phyloP scores from a whole-genome alignment of 2,797 vertebrate genomes.

The Podarcis siculus region DNA sequence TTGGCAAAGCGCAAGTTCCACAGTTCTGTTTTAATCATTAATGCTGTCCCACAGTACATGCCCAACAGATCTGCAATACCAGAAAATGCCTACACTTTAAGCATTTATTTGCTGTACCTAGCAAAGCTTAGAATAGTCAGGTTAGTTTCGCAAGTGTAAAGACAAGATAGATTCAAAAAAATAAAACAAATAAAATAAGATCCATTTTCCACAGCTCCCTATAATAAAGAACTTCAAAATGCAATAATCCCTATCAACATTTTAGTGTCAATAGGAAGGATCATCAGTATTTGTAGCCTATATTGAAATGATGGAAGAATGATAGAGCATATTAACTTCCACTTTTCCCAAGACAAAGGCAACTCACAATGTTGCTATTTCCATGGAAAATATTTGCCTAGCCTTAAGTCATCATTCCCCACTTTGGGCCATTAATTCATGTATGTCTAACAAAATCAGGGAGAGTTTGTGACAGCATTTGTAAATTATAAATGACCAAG shows the following conservation, averaged over 20 bases:
- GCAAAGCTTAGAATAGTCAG: neutral
- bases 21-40: neutral
- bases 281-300: constrained; percentile 41
- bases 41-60: neutral
- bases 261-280: constrained; percentile 36
- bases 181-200: neutral
- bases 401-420: constrained; percentile 54
- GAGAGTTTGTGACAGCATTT: constrained; percentile 49
- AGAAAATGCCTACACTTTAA: neutral
- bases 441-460: constrained; percentile 57
- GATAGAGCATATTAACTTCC: constrained; percentile 55
- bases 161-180: neutral
- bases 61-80: neutral
- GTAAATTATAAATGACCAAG: constrained; percentile 70
- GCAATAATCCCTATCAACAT: constrained; percentile 36
- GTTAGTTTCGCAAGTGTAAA: neutral
- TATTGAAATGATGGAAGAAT: constrained; percentile 52
- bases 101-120: neutral
- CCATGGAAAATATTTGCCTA: constrained; percentile 49
- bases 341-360: constrained; percentile 52
- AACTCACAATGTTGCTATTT: constrained; percentile 55
- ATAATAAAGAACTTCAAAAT: constrained; percentile 29
- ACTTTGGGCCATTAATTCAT: constrained; percentile 64
- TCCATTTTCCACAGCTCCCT: neutral
- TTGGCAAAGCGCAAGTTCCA: neutral